Conservation (phyloP, 2,888 invertebrate species). For the Cataglyphis livida region DNA sequence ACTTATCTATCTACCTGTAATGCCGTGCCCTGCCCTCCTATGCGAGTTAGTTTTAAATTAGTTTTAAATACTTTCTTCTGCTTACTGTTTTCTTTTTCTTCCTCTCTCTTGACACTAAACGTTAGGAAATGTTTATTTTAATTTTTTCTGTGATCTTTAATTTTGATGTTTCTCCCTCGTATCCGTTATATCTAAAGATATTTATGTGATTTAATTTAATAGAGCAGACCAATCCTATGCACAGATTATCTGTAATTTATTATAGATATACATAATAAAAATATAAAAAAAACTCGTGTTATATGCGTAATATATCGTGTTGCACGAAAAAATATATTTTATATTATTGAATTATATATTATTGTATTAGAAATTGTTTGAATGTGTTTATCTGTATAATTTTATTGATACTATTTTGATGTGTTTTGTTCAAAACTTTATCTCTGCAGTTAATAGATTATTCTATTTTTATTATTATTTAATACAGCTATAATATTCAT, state of each 20-base stretch:
- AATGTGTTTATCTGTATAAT: neutral
- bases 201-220: conserved; percentile 4
- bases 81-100: conserved; percentile 21
- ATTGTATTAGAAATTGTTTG: neutral
- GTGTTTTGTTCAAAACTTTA: neutral
- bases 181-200: too few relatives aligned
- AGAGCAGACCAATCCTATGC: neutral
- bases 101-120: neutral
- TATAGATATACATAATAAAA: conserved; percentile 1
- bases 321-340: neutral
- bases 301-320: neutral
- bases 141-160: conserved; percentile 29
- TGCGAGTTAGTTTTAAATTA: neutral
- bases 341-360: neutral
- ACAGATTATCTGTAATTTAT: neutral
- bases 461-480: neutral
- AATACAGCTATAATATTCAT: neutral
- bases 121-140: conserved; percentile 34
- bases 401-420: neutral
- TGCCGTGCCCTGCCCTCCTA: conserved; percentile 55
- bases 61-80: conserved; percentile 40
- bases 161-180: conserved; percentile 47
- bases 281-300: neutral
- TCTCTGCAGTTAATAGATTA: too few relatives aligned
- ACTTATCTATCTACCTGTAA: conserved; percentile 51